Percentiles rank a stretch among this genome's conserved stretches.
These are phyloP conservation scores for Pammene fasciana DNA, from an alignment of 2,888 invertebrate species.

Conservation along the genomic window DNA sequence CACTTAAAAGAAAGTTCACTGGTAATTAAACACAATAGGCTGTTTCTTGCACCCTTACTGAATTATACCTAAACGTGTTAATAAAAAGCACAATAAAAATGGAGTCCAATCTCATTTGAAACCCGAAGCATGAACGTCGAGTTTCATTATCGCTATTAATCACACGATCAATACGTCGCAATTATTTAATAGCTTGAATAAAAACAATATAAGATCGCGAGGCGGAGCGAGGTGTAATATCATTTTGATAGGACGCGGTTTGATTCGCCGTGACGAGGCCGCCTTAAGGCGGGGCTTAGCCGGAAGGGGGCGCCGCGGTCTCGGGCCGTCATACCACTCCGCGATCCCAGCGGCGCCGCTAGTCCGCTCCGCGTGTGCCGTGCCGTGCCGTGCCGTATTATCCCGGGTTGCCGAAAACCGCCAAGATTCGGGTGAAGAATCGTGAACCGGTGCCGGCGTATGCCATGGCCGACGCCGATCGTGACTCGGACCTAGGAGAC, in stretches of 20 bases:
- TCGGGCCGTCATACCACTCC: slow-evolving; percentile 66
- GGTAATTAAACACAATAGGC: slow-evolving; percentile 5
- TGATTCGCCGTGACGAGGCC: slow-evolving; percentile 79
- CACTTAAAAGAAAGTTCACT: background rate
- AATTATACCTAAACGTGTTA: slow-evolving; percentile 23
- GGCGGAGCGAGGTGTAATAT: slow-evolving; percentile 79
- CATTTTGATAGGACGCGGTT: slow-evolving; percentile 78
- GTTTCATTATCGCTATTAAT: slow-evolving; percentile 56
- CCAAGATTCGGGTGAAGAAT: slow-evolving; percentile 95
- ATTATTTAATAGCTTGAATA: slow-evolving; percentile 80
- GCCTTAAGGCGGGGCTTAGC: slow-evolving; percentile 75
- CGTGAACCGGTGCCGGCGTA: slow-evolving; percentile 93
- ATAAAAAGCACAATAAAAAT: slow-evolving; percentile 44
- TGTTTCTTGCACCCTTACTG: slow-evolving; percentile 17
- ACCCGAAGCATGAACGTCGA: slow-evolving; percentile 31
- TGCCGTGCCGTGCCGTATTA: slow-evolving; percentile 52
- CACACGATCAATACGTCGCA: slow-evolving; percentile 61
- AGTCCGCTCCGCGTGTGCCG: slow-evolving; percentile 47
- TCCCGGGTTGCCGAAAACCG: slow-evolving; percentile 60
- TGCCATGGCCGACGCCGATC: slow-evolving; percentile 88
- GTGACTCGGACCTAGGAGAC: slow-evolving; percentile 90
- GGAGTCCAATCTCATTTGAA: slow-evolving; percentile 23
- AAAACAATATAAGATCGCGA: slow-evolving; percentile 73
- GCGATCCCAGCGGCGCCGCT: slow-evolving; percentile 65
- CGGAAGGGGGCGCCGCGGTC: slow-evolving; percentile 60